Percentiles rank a stretch among this genome's conserved stretches.
Evolutionary conservation across 2,888 invertebrate species (phyloP).

Genomic region (Spodoptera picta): DNA sequence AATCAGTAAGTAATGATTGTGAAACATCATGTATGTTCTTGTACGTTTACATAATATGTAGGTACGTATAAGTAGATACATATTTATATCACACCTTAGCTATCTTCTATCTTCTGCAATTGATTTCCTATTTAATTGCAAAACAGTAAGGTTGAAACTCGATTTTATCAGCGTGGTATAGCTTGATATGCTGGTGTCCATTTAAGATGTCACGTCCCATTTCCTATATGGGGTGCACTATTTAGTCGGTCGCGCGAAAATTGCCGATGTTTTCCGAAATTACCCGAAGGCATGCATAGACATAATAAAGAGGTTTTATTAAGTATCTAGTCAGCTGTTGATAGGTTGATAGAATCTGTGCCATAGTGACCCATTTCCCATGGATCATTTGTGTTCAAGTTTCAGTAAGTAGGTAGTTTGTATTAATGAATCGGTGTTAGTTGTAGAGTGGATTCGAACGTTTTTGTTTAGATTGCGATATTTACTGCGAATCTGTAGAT

Average conservation of each 20-base stretch:
- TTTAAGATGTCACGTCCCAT: constrained; percentile 27
- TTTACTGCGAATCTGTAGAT: too few relatives aligned
- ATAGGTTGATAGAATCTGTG: constrained; percentile 25
- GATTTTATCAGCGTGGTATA: too few relatives aligned
- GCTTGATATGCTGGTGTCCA: too few relatives aligned
- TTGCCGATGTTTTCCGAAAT: constrained; percentile 13
- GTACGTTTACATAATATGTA: not conserved
- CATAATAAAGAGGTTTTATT: constrained; percentile 18
- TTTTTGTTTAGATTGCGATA: too few relatives aligned
- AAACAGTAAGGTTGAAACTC: too few relatives aligned
- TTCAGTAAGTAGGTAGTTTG: too few relatives aligned
- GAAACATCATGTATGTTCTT: constrained; percentile 24
- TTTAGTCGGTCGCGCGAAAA: constrained; percentile 24
- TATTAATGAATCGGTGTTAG: too few relatives aligned
- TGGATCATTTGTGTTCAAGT: constrained; percentile 4
- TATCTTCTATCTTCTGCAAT: too few relatives aligned
- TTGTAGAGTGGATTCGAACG: too few relatives aligned
- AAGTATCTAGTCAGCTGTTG: constrained; percentile 19
- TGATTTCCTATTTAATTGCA: too few relatives aligned
- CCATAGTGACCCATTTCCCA: constrained; percentile 37
- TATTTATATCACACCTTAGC: too few relatives aligned
- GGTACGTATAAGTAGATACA: constrained; percentile 5
- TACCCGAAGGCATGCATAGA: constrained; percentile 11
- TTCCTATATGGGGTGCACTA: constrained; percentile 24
- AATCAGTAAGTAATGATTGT: constrained; percentile 34